Percentiles rank a stretch among this genome's conserved stretches.
phyloP scores from a whole-genome alignment of 2,113 vertebrate species.

The Tichodroma muraria region DNA sequence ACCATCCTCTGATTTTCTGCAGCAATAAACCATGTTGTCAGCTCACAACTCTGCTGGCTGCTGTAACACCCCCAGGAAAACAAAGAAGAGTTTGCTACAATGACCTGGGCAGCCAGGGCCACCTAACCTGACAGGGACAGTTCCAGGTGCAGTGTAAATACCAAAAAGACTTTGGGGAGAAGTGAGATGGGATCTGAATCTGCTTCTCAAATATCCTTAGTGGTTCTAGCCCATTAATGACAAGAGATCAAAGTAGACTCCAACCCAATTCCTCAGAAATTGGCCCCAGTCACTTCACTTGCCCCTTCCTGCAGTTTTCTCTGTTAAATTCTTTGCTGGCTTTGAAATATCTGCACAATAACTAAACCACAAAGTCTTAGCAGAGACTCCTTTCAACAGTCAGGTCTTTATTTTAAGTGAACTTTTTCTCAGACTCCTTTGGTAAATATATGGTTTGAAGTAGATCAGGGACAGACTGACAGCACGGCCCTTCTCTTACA shows the following conservation, averaged over 20 bases:
- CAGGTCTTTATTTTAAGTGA: slow-evolving; percentile 49
- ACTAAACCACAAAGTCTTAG: slow-evolving; percentile 47
- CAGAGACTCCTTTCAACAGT: slow-evolving; percentile 49
- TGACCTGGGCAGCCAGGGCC: neutral
- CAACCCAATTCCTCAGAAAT: no score
- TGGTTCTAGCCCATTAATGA: neutral
- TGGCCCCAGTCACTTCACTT: neutral
- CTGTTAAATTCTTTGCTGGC: neutral
- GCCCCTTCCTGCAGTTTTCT: neutral
- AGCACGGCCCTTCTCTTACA: slow-evolving; percentile 19
- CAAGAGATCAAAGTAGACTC: neutral
- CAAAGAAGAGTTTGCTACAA: neutral
- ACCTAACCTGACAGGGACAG: neutral
- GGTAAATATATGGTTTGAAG: slow-evolving; percentile 54
- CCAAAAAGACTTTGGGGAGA: neutral
- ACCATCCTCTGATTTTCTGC: neutral
- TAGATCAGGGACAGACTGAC: slow-evolving; percentile 54
- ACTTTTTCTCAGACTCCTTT: slow-evolving; percentile 58
- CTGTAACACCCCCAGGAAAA: neutral
- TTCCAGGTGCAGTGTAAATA: neutral
- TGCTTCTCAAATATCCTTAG: neutral
- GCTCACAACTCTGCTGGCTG: neutral
- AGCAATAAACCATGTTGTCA: neutral
- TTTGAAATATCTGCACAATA: neutral
- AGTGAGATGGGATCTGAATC: neutral